phyloP scores from a whole-genome alignment of 1,140 invertebrate genomes.

The Goniozus legneri region DNA sequence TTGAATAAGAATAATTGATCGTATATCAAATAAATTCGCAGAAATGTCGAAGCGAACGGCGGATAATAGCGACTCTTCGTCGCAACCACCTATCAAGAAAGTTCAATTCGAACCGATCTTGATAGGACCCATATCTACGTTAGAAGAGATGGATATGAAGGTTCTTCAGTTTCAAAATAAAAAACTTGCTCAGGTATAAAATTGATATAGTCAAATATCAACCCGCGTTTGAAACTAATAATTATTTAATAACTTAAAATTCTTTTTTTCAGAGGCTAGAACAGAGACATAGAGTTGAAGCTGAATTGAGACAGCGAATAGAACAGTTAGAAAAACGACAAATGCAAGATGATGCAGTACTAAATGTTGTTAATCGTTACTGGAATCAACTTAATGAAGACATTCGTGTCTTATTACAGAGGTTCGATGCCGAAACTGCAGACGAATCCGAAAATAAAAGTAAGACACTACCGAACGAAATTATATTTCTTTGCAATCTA shows the following conservation, averaged over 20 bases:
- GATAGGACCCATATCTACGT: conserved; percentile 87
- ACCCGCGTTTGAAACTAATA: neutral
- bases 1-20: too few relatives aligned
- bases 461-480: conserved; percentile 50
- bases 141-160: conserved; percentile 97
- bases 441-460: conserved; percentile 94
- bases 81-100: conserved; percentile 81
- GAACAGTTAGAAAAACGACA: conserved; percentile 96
- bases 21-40: too few relatives aligned
- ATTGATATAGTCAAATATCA: neutral
- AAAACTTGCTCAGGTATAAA: conserved; percentile 82
- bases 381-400: conserved; percentile 99
- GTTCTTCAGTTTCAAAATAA: conserved; percentile 96
- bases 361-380: conserved; percentile 97
- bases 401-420: conserved; percentile 86
- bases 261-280: conserved; percentile 70
- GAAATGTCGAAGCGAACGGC: conserved; percentile 74
- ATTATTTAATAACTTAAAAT: too few relatives aligned
- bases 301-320: conserved; percentile 86
- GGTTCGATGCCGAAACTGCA: conserved; percentile 96
- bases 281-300: conserved; percentile 83
- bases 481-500: conserved; percentile 7
- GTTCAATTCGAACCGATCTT: conserved; percentile 91
- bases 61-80: conserved; percentile 58
- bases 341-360: conserved; percentile 94